Conservation (phyloP, 2,113 vertebrate genomes). For the Ancistrus triradiatus region DNA sequence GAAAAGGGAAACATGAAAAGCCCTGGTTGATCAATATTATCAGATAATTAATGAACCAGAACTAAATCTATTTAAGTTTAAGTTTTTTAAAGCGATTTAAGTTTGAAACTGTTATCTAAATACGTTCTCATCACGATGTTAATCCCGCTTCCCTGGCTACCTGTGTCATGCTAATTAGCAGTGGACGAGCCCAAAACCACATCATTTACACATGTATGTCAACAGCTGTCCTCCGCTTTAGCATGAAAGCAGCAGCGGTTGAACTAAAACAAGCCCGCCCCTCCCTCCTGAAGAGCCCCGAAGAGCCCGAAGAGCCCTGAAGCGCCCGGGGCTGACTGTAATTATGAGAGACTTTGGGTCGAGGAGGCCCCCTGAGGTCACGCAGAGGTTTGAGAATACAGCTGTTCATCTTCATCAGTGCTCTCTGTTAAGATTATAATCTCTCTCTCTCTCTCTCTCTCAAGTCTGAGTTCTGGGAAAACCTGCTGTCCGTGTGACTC, state of each 20-base stretch:
- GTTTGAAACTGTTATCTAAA: too few relatives aligned
- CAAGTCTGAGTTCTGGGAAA: too few relatives aligned
- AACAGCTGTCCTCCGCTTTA: conserved; percentile 28
- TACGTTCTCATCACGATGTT: conserved; percentile 1
- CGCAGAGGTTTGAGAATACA: conserved; percentile 3
- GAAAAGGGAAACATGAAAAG: too few relatives aligned
- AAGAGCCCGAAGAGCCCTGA: not conserved
- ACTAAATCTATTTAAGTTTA: not conserved
- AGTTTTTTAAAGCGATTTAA: too few relatives aligned
- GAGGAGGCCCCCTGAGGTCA: conserved; percentile 22
- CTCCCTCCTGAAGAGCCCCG: not conserved
- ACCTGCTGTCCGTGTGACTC: too few relatives aligned
- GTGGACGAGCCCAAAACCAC: conserved; percentile 15
- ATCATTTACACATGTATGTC: conserved; percentile 38
- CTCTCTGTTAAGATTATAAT: conserved; percentile 13
- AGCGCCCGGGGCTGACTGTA: conserved; percentile 1
- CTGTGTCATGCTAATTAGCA: conserved; percentile 24
- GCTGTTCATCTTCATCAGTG: not conserved
- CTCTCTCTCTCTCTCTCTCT: not conserved
- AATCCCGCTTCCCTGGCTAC: not conserved
- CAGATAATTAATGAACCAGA: too few relatives aligned
- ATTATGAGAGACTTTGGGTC: conserved; percentile 23
- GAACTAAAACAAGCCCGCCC: conserved; percentile 3
- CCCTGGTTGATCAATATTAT: too few relatives aligned
- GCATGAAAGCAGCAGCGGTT: conserved; percentile 10